A percentile compares a stretch with the other conserved stretches of the same genome.
Conservation (phyloP, 2,888 invertebrate genomes). For the Anagyrus pseudococci region DNA sequence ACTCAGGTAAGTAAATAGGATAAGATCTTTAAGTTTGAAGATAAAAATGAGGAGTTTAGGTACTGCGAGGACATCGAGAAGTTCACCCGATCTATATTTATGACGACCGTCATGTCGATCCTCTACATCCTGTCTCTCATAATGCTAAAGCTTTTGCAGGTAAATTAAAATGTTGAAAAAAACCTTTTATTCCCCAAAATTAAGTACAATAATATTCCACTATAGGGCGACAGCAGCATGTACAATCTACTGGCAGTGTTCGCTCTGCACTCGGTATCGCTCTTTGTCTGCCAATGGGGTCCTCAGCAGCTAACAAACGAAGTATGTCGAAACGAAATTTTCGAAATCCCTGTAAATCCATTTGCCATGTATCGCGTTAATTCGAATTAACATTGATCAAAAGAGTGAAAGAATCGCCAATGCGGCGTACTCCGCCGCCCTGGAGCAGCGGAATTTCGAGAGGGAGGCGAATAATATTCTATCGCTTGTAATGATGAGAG, state of each 20-base stretch:
- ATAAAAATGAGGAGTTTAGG: background rate
- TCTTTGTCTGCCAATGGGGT: conserved; percentile 24
- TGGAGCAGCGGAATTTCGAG: background rate
- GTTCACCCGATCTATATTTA: background rate
- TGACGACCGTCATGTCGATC: background rate
- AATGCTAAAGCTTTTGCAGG: conserved; percentile 7
- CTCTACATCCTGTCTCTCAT: conserved; percentile 2
- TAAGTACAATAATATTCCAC: too few species aligned
- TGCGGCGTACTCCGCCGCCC: conserved; percentile 21
- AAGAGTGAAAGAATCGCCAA: conserved; percentile 22
- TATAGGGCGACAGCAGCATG: conserved; percentile 2
- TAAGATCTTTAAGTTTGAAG: background rate
- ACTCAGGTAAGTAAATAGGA: conserved; percentile 3
- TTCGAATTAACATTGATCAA: too few species aligned
- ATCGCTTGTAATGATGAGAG: conserved; percentile 11
- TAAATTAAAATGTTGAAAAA: conserved; percentile 1
- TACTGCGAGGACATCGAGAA: background rate
- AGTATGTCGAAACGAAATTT: too few species aligned
- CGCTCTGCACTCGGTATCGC: conserved; percentile 4
- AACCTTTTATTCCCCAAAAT: background rate
- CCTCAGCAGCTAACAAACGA: conserved; percentile 20
- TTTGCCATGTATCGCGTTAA: too few species aligned
- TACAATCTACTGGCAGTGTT: conserved; percentile 1
- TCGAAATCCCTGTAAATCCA: too few species aligned
- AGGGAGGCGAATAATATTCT: conserved; percentile 2